phyloP scores from a whole-genome alignment of 2,113 vertebrate species.

The Myrmecophaga tridactyla region DNA sequence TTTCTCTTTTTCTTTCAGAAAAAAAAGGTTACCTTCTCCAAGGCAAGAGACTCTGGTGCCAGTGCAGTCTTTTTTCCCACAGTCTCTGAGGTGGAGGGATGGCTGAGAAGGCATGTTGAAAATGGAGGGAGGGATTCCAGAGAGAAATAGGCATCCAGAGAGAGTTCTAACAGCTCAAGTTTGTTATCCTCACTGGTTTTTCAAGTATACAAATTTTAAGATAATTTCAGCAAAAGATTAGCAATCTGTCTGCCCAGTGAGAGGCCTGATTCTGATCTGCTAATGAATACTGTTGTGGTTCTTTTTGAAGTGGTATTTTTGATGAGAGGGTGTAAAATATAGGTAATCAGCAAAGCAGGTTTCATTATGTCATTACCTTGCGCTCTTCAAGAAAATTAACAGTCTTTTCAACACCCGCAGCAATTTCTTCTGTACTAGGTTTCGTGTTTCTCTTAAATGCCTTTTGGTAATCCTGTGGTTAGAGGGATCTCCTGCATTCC shows the following conservation, averaged over 20 bases:
- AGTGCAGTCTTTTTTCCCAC: background rate
- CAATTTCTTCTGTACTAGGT: background rate
- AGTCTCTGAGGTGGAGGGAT: background rate
- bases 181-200: background rate
- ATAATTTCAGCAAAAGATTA: background rate
- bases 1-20: background rate
- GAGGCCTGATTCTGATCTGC: background rate
- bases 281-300: background rate
- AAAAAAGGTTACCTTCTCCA: background rate
- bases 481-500: background rate
- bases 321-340: background rate
- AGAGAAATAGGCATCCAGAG: background rate
- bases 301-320: background rate
- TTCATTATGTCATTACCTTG: constrained; percentile 32
- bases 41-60: background rate
- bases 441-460: background rate
- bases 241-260: background rate
- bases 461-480: background rate
- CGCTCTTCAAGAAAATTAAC: background rate
- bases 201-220: background rate
- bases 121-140: background rate
- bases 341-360: background rate
- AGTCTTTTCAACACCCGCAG: background rate
- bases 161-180: background rate
- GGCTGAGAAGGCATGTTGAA: background rate